Evolutionary conservation across 2,113 vertebrate species (phyloP).

Genomic region (Chaenocephalus aceratus): DNA sequence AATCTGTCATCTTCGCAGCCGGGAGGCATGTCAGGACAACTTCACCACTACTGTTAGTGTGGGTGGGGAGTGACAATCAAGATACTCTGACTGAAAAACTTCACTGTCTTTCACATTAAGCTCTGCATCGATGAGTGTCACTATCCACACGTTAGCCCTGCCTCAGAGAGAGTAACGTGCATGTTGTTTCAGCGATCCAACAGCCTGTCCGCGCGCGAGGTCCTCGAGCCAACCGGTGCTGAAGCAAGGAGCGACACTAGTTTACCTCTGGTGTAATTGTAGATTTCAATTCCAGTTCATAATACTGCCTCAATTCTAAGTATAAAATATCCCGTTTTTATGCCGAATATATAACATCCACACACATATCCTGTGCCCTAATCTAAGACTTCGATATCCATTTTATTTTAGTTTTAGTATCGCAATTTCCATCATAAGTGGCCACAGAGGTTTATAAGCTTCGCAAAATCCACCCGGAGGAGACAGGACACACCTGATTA

Average conservation of each 20-base stretch:
- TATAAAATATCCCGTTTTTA: not conserved
- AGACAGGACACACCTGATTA: constrained; percentile 27
- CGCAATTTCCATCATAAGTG: not conserved
- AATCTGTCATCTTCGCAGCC: constrained; percentile 61
- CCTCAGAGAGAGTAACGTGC: not conserved
- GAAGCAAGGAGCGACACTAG: constrained; percentile 17
- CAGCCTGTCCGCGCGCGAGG: constrained; percentile 6
- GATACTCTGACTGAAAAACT: constrained; percentile 5
- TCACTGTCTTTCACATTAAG: not conserved
- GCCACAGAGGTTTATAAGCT: not conserved
- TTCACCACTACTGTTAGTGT: constrained; percentile 17
- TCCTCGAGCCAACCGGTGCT: constrained; percentile 40
- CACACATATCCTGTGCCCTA: not conserved
- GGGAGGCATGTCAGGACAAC: constrained; percentile 63
- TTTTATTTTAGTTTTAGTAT: not conserved
- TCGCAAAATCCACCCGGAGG: constrained; percentile 1
- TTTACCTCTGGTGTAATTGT: not conserved
- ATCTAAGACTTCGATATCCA: not conserved
- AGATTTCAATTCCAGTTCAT: not conserved
- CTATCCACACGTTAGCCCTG: not conserved
- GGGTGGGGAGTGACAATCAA: constrained; percentile 12
- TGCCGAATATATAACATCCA: not conserved
- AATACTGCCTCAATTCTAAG: not conserved
- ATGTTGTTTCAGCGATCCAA: constrained; percentile 11
- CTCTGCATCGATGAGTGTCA: not conserved